phyloP scores from a whole-genome alignment of 2,888 invertebrate genomes.

The Hydriomena furcata region DNA sequence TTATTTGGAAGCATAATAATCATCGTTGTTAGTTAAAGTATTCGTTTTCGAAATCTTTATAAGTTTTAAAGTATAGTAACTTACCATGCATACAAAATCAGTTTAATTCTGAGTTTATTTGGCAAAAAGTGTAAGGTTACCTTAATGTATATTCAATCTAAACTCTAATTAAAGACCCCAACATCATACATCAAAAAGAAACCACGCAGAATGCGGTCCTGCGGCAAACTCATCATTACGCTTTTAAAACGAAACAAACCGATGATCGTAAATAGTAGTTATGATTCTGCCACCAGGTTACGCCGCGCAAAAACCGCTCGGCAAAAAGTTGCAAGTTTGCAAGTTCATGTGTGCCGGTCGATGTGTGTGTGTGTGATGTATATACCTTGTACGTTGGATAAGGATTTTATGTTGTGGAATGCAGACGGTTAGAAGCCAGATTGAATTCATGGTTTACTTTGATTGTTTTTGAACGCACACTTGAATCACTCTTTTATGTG shows the following conservation, averaged over 20 bases:
- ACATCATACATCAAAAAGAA: slow-evolving; percentile 25
- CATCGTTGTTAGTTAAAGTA: no score
- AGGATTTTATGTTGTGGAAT: slow-evolving; percentile 22
- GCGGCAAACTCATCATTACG: slow-evolving; percentile 59
- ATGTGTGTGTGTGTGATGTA: slow-evolving; percentile 17
- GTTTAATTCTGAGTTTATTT: background rate
- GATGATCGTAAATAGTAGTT: slow-evolving; percentile 72
- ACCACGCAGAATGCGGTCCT: slow-evolving; percentile 26
- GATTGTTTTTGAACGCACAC: slow-evolving; percentile 4
- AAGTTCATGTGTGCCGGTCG: slow-evolving; percentile 19
- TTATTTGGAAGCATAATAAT: background rate
- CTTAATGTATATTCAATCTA: slow-evolving; percentile 24
- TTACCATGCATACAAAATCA: background rate
- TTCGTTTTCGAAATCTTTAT: no score
- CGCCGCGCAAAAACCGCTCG: slow-evolving; percentile 54
- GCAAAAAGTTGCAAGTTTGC: slow-evolving; percentile 49
- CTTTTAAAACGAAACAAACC: slow-evolving; percentile 71
- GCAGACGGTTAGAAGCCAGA: slow-evolving; percentile 15
- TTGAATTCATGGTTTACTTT: slow-evolving; percentile 17
- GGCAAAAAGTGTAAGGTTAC: background rate
- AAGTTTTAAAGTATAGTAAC: no score
- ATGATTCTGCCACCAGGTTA: slow-evolving; percentile 67
- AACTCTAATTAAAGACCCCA: slow-evolving; percentile 20
- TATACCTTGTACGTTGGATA: slow-evolving; percentile 6
- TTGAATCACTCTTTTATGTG: no score